Evolutionary conservation across 1,140 invertebrate genomes (phyloP).

Genomic region (Drosophila quadrilineata): DNA sequence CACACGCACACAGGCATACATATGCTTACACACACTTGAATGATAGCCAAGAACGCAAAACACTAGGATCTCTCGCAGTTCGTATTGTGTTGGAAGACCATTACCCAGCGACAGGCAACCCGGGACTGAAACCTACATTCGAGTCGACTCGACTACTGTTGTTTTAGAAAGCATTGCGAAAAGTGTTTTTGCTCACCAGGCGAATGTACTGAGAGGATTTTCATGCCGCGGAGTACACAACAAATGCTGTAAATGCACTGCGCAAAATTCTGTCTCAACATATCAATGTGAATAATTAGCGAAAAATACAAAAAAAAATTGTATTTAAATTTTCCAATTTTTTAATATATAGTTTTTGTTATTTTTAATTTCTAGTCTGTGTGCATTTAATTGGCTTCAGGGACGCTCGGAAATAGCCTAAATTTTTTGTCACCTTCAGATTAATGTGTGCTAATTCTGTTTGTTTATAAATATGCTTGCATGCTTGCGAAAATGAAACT

Average conservation of each 20-base stretch:
- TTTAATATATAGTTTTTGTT: background rate
- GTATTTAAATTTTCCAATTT: background rate
- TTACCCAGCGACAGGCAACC: slow-evolving; percentile 53
- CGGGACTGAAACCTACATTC: slow-evolving; percentile 49
- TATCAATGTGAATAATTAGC: too few species aligned
- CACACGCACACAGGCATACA: slow-evolving; percentile 14
- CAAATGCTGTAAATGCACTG: slow-evolving; percentile 17
- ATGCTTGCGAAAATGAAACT: background rate
- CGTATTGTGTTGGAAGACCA: slow-evolving; percentile 41
- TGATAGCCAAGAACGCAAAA: slow-evolving; percentile 30
- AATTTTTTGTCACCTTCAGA: too few species aligned
- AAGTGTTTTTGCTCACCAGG: slow-evolving; percentile 15
- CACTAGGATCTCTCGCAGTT: slow-evolving; percentile 27
- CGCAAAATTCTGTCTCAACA: background rate
- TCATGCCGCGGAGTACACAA: slow-evolving; percentile 6
- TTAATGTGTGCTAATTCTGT: too few species aligned
- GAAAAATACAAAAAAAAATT: too few species aligned
- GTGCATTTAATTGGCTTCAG: too few species aligned
- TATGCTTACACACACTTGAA: too few species aligned
- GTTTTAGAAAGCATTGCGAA: slow-evolving; percentile 31
- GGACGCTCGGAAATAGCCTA: too few species aligned
- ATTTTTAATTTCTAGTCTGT: too few species aligned
- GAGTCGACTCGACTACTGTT: too few species aligned
- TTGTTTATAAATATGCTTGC: too few species aligned
- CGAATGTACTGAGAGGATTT: slow-evolving; percentile 24